Evolutionary conservation across 2,888 invertebrate genomes (phyloP), one percentile per base, ranked within the genome.

Genomic region (Petrolisthes manimaculis): DNA sequence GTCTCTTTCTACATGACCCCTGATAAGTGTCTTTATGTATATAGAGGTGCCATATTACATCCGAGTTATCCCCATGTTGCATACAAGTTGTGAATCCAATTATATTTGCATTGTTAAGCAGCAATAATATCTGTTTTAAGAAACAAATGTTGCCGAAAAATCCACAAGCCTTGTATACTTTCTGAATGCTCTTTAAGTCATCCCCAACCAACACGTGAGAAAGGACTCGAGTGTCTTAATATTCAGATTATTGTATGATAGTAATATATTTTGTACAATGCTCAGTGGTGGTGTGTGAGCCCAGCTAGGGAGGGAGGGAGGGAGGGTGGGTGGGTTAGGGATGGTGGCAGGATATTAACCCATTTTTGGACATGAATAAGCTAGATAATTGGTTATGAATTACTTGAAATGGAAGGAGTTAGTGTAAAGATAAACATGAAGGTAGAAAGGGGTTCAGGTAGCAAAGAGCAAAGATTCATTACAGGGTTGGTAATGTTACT

Each of bases 11-110:
- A 71, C 61, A 51, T 85, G 85, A 85, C 61, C 74, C 88, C 74
- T 74, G 55, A 77, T 88, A 87, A 83, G 71, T 86, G 86, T 86
- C 67, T 86, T 81, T 81, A 88, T 88, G 88, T 88, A 88, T 78
- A 88, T 88, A 88, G 84, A 88, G 88, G 88, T 88, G 88, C 88
- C 88, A 88, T 88, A 88, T 88, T 86, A 86, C 82, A 81, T 86
- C 86, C 81, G 74, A 86, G 86, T 86, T 81, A 79, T 85, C 78
- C 79, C 82, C 86, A 77, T 86, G 61, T 83, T 83, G 84, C 67
- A 88, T 84, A 55, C 61, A 88, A 84, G 75, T 37, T 86, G 82
- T 86, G 75, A 86, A 67, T 80, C 87, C 84, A 71, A 51, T 37
- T 78, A 67, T 84, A 75, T 79, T 84, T 84, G 82, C 87, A 88